These are phyloP conservation scores for Eudyptes chrysolophus DNA, from an alignment of 2,113 vertebrate species.

Conservation along the genomic window DNA sequence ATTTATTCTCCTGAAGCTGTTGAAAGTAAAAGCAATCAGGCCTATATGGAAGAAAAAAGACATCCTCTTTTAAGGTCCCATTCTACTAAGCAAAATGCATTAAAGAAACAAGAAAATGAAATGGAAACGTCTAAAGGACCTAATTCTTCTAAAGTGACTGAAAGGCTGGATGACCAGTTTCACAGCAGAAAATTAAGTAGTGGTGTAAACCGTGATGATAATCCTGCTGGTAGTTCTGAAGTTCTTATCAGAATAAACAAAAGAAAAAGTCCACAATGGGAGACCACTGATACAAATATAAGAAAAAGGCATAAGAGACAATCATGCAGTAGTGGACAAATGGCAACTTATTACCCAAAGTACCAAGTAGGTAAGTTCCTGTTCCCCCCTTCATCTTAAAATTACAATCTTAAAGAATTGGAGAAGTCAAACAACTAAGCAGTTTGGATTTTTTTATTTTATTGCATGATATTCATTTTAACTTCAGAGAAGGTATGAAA, in stretches of 20 bases:
- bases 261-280: constrained; percentile 77
- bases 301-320: constrained; percentile 85
- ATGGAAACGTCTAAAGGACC: constrained; percentile 54
- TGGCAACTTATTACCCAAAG: constrained; percentile 86
- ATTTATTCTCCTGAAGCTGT: constrained; percentile 69
- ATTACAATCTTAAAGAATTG: constrained; percentile 1
- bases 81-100: constrained; percentile 58
- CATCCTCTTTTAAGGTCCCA: constrained; percentile 72
- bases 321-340: constrained; percentile 85
- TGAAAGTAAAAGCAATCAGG: constrained; percentile 52
- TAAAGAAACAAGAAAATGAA: constrained; percentile 56
- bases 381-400: constrained; percentile 69
- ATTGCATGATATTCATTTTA: constrained; percentile 14
- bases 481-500: not conserved
- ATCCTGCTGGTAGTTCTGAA: constrained; percentile 61
- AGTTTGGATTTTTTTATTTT: not conserved
- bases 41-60: constrained; percentile 61
- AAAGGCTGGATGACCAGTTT: constrained; percentile 54
- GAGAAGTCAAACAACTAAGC: not conserved
- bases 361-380: constrained; percentile 89
- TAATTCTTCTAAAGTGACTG: constrained; percentile 42
- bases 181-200: constrained; percentile 61
- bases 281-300: constrained; percentile 76
- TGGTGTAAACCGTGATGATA: constrained; percentile 51
- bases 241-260: constrained; percentile 75